Base-by-base conservation (phyloP, 2,888 invertebrate genomes). In the Sinohyriopsis cumingii region DNA sequence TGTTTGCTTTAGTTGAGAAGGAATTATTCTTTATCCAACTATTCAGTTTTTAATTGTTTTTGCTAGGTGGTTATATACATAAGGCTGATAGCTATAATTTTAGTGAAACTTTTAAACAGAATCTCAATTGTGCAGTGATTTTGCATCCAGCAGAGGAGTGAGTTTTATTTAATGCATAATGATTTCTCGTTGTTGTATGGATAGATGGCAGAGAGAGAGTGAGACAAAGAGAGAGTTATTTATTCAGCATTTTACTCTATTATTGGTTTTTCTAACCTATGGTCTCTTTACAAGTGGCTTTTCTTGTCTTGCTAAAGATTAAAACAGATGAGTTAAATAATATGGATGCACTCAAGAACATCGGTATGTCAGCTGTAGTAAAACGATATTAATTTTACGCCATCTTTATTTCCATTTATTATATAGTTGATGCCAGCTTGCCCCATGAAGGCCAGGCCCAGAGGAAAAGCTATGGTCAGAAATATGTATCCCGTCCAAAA, bases 381-480 rank as follows among this genome's bases (percentile, higher is more conserved):
- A 45, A 15, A 45, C 12, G 33, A 33, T 33, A 45, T 67, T 60
- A 53, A 19, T 19, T 33, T 19, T 20, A 20, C 2, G 5, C 22
- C 28, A 28, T 45, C 53, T 12, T 61, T 19, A 62, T n/a, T 20
- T 54, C 20, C n/a, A 55, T 24, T 45, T 9, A 55, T 56, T 54
- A 71, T 79, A 4, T 75, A 87, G 87, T 86, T 76, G 87, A 87
- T 79, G 84, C 78, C 57, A 80, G 83, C 71, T 64, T 82, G 20
- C 76, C 80, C 0, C 71, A 72, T 7, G 77, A 76, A 18, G 78
- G 79, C 25, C 72, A 82, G 59, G 74, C 73, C n/a, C 67, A 79
- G 20, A 67, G 86, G 61, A 65, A 71, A 60, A 69, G 77, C 1
- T 72, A 75, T 18, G 68, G 83, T 53, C 73, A 77, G 54, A 87